A percentile compares a stretch with the other conserved stretches of the same genome.
These are phyloP conservation scores for Onthophagus sagittarius DNA, from an alignment of 2,888 invertebrate genomes.

Conservation along the genomic window DNA sequence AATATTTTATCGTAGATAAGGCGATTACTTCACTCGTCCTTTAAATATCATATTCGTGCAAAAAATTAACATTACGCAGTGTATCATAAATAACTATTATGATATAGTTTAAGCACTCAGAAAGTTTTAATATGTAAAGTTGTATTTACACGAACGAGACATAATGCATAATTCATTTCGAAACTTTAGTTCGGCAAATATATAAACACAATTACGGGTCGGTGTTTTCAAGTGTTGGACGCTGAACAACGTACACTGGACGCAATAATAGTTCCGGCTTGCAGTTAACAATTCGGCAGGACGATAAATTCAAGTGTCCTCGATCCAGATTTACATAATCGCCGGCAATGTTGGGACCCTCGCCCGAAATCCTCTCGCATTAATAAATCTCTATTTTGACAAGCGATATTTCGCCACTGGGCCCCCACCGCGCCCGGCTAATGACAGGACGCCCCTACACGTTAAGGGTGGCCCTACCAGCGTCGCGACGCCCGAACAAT, in stretches of 20 bases:
- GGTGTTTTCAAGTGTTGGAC: not conserved
- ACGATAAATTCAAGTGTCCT: not conserved
- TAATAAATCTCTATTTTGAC: not conserved
- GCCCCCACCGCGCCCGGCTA: not conserved
- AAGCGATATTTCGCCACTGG: not conserved
- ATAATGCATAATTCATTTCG: not conserved
- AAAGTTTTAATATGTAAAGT: no score
- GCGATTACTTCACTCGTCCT: no score
- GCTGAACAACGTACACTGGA: not conserved
- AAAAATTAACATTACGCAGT: no score
- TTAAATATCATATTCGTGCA: no score
- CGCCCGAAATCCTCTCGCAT: not conserved
- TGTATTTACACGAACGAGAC: no score
- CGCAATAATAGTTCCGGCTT: not conserved
- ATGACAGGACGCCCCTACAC: not conserved
- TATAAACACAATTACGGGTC: not conserved
- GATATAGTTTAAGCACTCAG: no score
- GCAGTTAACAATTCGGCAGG: not conserved
- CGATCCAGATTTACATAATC: not conserved
- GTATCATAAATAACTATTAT: no score
- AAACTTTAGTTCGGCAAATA: not conserved
- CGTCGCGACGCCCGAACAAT: conserved; percentile 25
- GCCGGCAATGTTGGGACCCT: not conserved
- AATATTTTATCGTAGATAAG: no score
- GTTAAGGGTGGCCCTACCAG: conserved; percentile 19